Percentiles rank a stretch among this genome's conserved stretches.
Conservation (phyloP, 1,140 invertebrate species). For the Portunus trituberculatus region DNA sequence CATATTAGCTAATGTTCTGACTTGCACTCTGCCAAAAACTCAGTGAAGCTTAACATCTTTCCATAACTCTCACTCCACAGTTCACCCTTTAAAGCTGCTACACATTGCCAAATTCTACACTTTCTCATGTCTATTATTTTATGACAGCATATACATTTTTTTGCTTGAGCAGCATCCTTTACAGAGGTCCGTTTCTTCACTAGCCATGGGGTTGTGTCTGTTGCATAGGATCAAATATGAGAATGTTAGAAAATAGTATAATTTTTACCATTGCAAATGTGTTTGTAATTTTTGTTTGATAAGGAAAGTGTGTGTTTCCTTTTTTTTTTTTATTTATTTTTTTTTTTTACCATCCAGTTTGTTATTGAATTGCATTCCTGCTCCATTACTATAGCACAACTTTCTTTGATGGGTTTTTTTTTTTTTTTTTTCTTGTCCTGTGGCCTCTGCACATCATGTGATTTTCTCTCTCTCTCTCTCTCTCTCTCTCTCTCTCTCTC, state of each 20-base stretch:
- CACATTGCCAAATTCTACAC: not conserved
- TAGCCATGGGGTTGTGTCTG: not conserved
- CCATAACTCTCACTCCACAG: not conserved
- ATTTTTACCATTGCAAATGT: not conserved
- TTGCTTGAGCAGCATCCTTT: not conserved
- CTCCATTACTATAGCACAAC: not conserved
- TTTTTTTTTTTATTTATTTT: not conserved
- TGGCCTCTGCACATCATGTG: not conserved
- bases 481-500: conserved; percentile 37
- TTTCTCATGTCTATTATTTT: not conserved
- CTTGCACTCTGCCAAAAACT: not conserved
- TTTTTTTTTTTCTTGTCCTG: not conserved
- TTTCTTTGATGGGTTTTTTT: not conserved
- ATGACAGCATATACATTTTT: not conserved
- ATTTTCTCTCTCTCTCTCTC: not conserved
- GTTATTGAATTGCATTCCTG: not conserved
- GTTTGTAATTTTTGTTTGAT: not conserved
- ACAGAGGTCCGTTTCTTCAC: not conserved
- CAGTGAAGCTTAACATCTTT: not conserved
- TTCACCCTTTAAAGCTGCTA: not conserved
- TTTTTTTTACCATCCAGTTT: not conserved
- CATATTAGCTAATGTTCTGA: not conserved
- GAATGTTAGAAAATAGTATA: not conserved
- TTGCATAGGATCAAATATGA: not conserved
- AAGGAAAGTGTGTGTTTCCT: not conserved